Evolutionary conservation across 2,888 invertebrate genomes (phyloP), one percentile per base, ranked within the genome.

Genomic region (Pyrgus malvae): DNA sequence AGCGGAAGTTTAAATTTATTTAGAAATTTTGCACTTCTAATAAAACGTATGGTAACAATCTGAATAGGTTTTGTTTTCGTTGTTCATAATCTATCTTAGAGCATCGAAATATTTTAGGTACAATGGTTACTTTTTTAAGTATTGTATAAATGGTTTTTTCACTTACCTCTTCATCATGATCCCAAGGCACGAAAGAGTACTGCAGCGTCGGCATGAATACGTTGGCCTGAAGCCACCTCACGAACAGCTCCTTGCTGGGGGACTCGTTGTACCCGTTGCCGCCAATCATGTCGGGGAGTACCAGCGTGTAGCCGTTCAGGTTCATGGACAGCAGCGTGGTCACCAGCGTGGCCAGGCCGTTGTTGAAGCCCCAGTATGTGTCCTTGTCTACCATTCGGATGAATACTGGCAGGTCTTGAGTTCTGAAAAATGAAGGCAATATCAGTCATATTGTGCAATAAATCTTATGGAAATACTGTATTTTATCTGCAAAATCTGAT

Each of bases 121-220:
- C n/a, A n/a, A n/a, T n/a, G n/a, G n/a, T n/a, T n/a, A n/a, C n/a
- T n/a, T n/a, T n/a, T n/a, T n/a, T n/a, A n/a, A n/a, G n/a, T n/a
- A n/a, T n/a, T n/a, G n/a, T n/a, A n/a, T n/a, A n/a, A n/a, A n/a
- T n/a, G n/a, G n/a, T n/a, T n/a, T n/a, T n/a, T n/a, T n/a, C n/a
- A n/a, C 31, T 44, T 48, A 86, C 90, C 74, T 93, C 91, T 1
- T 88, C 71, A 67, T 93, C 93, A 70, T 91, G 95, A 55, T 94
- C 92, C 96, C 96, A 97, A 0, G 96, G 96, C 3, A 93, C 92
- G 59, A 93, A 93, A 0, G 96, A 95, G 75, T 95, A 95, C 82
- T 96, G 96, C 76, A 96, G 84, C 5, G 92, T 86, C 0, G 96
- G 95, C 93, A 97, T 94, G 67, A 95, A 95, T 0, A 92, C 91